Conservation (phyloP, 1,140 invertebrate genomes). For the Antheraea pernyi region DNA sequence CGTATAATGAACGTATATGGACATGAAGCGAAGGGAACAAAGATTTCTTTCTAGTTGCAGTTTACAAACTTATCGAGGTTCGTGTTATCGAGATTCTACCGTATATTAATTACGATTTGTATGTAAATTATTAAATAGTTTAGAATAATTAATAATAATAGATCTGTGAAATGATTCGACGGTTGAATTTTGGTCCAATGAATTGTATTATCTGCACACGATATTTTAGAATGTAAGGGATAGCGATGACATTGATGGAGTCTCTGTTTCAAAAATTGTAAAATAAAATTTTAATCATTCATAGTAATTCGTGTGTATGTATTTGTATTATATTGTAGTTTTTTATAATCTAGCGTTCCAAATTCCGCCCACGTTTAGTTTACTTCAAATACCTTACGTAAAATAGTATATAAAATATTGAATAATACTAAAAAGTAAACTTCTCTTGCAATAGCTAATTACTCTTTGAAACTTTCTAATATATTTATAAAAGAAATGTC, state of each 20-base stretch:
- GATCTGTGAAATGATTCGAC: constrained; percentile 49
- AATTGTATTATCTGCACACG: constrained; percentile 67
- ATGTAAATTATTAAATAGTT: constrained; percentile 26
- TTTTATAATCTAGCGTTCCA: not conserved
- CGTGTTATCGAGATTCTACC: too few relatives aligned
- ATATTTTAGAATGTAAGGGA: constrained; percentile 50
- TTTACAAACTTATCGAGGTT: too few relatives aligned
- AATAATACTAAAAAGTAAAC: not conserved
- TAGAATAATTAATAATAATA: constrained; percentile 30
- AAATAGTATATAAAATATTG: not conserved
- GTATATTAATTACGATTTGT: not conserved
- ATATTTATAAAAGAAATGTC: not conserved
- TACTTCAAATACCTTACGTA: not conserved
- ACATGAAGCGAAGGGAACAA: too few relatives aligned
- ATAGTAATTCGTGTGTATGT: constrained; percentile 6
- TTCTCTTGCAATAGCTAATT: not conserved
- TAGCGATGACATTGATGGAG: constrained; percentile 25
- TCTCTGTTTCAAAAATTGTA: constrained; percentile 5
- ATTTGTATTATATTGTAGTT: constrained; percentile 5
- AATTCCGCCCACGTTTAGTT: constrained; percentile 6
- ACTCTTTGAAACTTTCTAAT: not conserved
- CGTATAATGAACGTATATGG: too few relatives aligned
- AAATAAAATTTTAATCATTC: not conserved
- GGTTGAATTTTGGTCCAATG: constrained; percentile 78
- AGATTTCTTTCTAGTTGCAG: too few relatives aligned